Conservation (phyloP, 53 echinoderm and acorn worm species). For the Arbacia lixula region DNA sequence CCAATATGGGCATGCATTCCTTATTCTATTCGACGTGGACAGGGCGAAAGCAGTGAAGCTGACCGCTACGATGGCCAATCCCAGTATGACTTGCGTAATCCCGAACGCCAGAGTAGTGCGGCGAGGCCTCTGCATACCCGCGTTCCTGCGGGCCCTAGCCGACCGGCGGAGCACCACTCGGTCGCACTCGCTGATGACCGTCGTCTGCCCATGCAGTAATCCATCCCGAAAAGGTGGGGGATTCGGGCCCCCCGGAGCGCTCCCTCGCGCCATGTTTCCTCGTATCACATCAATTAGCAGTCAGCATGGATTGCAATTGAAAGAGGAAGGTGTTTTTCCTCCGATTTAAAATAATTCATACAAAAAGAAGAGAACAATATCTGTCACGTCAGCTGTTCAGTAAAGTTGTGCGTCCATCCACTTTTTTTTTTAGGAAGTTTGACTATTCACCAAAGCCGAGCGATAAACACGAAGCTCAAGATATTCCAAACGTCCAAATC, state of each 20-base stretch:
- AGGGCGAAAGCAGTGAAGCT: constrained; percentile 96
- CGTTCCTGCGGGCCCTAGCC: constrained; percentile 32
- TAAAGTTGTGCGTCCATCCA: too few species aligned
- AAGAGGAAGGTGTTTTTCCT: too few species aligned
- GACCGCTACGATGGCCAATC: constrained; percentile 83
- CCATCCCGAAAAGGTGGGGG: constrained; percentile 38
- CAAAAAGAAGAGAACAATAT: too few species aligned
- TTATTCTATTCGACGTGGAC: constrained; percentile 86
- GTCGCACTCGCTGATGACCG: constrained; percentile 48
- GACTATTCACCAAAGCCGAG: too few species aligned
- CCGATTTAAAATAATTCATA: too few species aligned
- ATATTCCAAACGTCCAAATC: too few species aligned
- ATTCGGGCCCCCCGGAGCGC: background rate
- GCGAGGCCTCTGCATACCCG: constrained; percentile 22
- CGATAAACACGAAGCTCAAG: background rate
- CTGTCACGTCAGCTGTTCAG: too few species aligned
- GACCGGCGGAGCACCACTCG: constrained; percentile 38
- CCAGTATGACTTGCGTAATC: constrained; percentile 82
- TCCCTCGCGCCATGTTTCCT: constrained; percentile 26
- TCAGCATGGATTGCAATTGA: background rate
- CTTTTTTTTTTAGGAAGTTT: too few species aligned
- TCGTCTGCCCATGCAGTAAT: constrained; percentile 16
- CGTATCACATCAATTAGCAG: background rate
- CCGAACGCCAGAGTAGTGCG: constrained; percentile 83
- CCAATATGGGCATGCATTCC: constrained; percentile 98